These are phyloP conservation scores for Drosophila elegans DNA, from an alignment of 1,140 invertebrate genomes.

Conservation along the genomic window DNA sequence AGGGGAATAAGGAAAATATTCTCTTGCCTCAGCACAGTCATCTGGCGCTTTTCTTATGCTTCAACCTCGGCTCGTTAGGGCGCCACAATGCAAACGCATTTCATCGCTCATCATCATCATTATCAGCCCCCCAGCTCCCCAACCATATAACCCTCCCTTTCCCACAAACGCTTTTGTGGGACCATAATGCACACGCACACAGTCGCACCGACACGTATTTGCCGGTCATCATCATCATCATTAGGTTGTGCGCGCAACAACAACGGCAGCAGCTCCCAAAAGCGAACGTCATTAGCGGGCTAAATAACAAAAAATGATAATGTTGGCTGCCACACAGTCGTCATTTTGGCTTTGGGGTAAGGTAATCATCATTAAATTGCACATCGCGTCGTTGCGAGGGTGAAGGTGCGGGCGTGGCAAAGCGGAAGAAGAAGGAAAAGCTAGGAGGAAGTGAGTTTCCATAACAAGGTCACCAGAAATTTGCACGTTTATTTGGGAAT, in stretches of 20 bases:
- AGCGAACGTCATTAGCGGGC: slow-evolving; percentile 80
- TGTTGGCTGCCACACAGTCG: slow-evolving; percentile 65
- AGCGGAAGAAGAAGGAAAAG: slow-evolving; percentile 4
- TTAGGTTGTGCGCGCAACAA: slow-evolving; percentile 63
- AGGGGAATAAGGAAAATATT: neutral
- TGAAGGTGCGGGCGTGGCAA: neutral
- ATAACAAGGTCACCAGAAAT: slow-evolving; percentile 48
- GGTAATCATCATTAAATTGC: slow-evolving; percentile 82
- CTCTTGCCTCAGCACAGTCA: slow-evolving; percentile 4
- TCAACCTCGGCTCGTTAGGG: slow-evolving; percentile 65
- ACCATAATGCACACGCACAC: slow-evolving; percentile 38
- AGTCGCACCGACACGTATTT: slow-evolving; percentile 33
- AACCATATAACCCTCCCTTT: neutral
- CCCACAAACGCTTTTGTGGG: slow-evolving; percentile 64
- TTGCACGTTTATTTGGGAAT: slow-evolving; percentile 16
- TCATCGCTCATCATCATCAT: slow-evolving; percentile 72
- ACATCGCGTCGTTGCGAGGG: slow-evolving; percentile 45
- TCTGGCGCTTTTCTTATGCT: slow-evolving; percentile 40
- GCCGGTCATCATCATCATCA: slow-evolving; percentile 84
- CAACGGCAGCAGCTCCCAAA: slow-evolving; percentile 48
- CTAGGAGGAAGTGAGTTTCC: neutral
- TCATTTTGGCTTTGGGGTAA: slow-evolving; percentile 59
- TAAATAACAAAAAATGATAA: slow-evolving; percentile 84
- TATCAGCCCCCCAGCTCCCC: slow-evolving; percentile 27
- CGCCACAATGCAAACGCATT: slow-evolving; percentile 75